Conservation (phyloP, 1,140 invertebrate species). For the Geopemphigus sp. region DNA sequence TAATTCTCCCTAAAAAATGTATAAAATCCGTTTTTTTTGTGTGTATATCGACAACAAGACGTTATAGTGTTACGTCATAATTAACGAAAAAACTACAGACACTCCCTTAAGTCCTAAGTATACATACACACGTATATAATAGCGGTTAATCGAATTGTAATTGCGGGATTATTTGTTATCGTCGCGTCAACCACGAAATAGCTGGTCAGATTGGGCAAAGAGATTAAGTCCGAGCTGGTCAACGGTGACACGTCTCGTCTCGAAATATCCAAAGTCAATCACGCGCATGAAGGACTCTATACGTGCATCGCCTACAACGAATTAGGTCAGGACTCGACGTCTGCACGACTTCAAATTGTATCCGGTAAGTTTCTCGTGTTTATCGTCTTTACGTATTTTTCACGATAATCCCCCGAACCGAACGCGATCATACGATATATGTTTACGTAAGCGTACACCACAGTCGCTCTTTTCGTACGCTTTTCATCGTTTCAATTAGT, state of each 20-base stretch:
- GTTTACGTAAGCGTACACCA: too few species aligned
- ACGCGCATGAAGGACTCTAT: slow-evolving; percentile 87
- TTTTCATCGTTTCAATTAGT: too few species aligned
- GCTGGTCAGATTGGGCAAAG: slow-evolving; percentile 67
- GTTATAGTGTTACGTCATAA: too few species aligned
- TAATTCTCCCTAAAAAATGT: too few species aligned
- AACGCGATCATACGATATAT: not conserved
- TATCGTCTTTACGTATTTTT: too few species aligned
- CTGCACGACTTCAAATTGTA: slow-evolving; percentile 71
- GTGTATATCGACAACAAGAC: too few species aligned
- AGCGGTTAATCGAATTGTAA: not conserved
- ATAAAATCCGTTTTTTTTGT: too few species aligned
- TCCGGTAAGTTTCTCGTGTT: slow-evolving; percentile 62
- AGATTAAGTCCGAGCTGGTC: slow-evolving; percentile 64
- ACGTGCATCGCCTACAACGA: slow-evolving; percentile 78
- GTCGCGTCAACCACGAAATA: slow-evolving; percentile 52
- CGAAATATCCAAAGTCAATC: slow-evolving; percentile 72
- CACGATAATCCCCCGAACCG: not conserved
- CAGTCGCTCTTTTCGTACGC: too few species aligned
- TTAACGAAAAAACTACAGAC: too few species aligned
- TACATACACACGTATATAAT: not conserved
- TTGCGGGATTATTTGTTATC: not conserved
- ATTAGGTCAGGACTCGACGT: slow-evolving; percentile 74
- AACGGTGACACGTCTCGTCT: slow-evolving; percentile 68
- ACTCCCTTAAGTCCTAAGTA: too few species aligned